Evolutionary conservation across 2,797 vertebrate genomes (phyloP).

Genomic region (Onychomys arenicola): DNA sequence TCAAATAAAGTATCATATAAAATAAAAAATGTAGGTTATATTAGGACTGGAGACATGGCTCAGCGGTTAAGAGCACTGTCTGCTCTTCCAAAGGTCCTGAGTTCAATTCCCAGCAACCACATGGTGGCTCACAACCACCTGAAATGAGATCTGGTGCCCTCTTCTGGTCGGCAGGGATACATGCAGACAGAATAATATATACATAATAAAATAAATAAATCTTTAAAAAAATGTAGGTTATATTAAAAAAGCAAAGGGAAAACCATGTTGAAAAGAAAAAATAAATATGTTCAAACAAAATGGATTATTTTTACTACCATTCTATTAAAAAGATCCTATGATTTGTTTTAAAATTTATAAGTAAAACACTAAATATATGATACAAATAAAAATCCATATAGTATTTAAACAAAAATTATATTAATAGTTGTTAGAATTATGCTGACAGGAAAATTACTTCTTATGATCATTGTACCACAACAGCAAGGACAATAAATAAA

Average conservation of each 20-base stretch:
- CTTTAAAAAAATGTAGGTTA: slow-evolving; percentile 32
- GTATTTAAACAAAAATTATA: slow-evolving; percentile 58
- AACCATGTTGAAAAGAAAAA: slow-evolving; percentile 45
- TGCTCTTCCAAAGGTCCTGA: too few relatives aligned
- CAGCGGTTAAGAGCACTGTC: too few relatives aligned
- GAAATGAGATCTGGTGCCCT: too few relatives aligned
- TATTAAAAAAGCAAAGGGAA: slow-evolving; percentile 60
- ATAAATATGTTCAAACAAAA: slow-evolving; percentile 51
- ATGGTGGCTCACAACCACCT: too few relatives aligned
- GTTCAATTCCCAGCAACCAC: too few relatives aligned
- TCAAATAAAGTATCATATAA: slow-evolving; percentile 34
- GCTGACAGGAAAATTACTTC: slow-evolving; percentile 48
- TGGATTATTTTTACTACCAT: neutral
- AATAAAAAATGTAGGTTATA: slow-evolving; percentile 27
- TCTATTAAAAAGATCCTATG: slow-evolving; percentile 29
- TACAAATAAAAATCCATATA: slow-evolving; percentile 39
- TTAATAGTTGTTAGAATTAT: slow-evolving; percentile 51
- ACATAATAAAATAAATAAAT: too few relatives aligned
- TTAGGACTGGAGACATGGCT: too few relatives aligned
- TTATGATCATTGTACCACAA: slow-evolving; percentile 13
- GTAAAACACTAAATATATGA: neutral
- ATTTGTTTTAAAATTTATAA: slow-evolving; percentile 59
- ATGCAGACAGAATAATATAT: too few relatives aligned
- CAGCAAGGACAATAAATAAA: slow-evolving; percentile 37
- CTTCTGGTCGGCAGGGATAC: too few relatives aligned